Conservation (phyloP, 2,113 vertebrate species). For the Coryphaenoides rupestris region DNA sequence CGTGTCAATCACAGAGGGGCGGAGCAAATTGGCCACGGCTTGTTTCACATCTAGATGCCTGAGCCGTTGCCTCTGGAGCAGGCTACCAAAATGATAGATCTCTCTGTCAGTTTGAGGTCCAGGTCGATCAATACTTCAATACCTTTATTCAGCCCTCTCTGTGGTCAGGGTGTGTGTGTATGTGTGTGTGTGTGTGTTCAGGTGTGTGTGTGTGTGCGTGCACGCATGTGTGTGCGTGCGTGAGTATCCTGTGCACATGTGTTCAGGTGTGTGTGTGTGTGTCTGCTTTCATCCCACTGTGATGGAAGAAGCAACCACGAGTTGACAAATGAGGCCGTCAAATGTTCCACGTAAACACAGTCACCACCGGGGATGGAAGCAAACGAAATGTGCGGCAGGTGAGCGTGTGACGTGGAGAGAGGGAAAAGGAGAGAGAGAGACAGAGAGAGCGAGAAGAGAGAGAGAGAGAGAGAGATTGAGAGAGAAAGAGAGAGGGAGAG, state of each 20-base stretch:
- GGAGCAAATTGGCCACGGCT: no score
- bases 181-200: background rate
- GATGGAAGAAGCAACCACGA: constrained; percentile 19
- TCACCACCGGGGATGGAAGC: constrained; percentile 9
- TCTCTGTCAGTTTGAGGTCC: constrained; percentile 13
- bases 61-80: constrained; percentile 30
- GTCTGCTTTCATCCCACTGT: background rate
- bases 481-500: no score
- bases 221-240: background rate
- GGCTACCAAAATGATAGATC: constrained; percentile 49
- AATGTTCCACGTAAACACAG: constrained; percentile 6
- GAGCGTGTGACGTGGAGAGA: background rate
- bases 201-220: background rate
- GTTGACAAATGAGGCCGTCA: constrained; percentile 39
- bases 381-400: constrained; percentile 22
- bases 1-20: no score
- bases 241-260: background rate
- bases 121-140: constrained; percentile 45
- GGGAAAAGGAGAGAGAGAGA: background rate
- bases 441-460: no score
- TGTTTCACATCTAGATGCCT: constrained; percentile 28
- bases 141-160: constrained; percentile 36
- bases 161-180: background rate
- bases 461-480: background rate
- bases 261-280: background rate